Conservation (phyloP, 92 coral and sea anemone genomes). For the Epizoanthus ramosus region DNA sequence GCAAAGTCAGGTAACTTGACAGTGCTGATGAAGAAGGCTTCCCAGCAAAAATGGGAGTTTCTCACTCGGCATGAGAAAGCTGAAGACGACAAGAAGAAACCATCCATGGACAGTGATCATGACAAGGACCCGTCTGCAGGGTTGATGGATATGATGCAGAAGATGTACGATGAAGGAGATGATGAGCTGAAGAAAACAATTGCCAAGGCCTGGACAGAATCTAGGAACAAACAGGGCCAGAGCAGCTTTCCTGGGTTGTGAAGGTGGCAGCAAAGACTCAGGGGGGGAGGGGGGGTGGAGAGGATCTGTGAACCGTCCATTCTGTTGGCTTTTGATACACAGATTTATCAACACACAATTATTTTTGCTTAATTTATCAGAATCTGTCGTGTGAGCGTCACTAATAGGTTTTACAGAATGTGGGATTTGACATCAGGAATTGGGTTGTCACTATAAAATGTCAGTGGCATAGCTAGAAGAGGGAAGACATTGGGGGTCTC, state of each 20-base stretch:
- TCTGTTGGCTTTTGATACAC: no score
- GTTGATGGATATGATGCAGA: conserved; percentile 95
- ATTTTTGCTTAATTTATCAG: no score
- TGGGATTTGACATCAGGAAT: no score
- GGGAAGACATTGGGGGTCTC: no score
- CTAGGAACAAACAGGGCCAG: conserved; percentile 76
- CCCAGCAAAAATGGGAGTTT: conserved; percentile 74
- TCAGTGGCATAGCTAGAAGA: no score
- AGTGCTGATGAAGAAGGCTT: conserved; percentile 78
- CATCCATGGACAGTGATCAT: conserved; percentile 61
- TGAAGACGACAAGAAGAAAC: conserved; percentile 31
- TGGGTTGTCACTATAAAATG: no score
- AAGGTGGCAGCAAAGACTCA: background rate
- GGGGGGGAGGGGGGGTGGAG: background rate
- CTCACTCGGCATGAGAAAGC: conserved; percentile 52
- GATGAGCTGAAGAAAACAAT: conserved; percentile 98
- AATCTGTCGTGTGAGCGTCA: no score
- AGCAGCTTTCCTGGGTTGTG: conserved; percentile 14
- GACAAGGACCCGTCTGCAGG: conserved; percentile 80
- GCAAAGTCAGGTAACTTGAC: conserved; percentile 74
- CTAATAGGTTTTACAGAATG: no score
- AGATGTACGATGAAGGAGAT: conserved; percentile 98
- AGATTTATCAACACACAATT: no score
- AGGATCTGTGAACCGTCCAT: no score
- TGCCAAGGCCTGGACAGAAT: conserved; percentile 97